These are phyloP conservation scores for Listrodromus nycthemerus DNA, from an alignment of 2,888 invertebrate species.

Conservation along the genomic window DNA sequence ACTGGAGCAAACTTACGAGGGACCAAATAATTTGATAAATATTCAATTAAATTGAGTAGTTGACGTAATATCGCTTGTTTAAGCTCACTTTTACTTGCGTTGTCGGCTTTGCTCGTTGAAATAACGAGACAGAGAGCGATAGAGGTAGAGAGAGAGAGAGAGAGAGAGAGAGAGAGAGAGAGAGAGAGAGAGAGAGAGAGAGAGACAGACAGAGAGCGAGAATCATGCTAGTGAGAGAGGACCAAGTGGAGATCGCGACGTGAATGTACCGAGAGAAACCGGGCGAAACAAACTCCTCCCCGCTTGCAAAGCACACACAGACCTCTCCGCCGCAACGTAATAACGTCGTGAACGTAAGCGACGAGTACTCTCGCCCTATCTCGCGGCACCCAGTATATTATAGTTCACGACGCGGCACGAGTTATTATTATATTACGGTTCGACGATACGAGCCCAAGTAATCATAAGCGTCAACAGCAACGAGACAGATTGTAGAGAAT, in stretches of 20 bases:
- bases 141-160: conserved; percentile 2
- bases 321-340: conserved; percentile 43
- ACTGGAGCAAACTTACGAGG: background rate
- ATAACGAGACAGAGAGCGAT: background rate
- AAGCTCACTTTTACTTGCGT: conserved; percentile 30
- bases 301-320: conserved; percentile 40
- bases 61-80: background rate
- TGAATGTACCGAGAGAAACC: conserved; percentile 60
- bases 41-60: conserved; percentile 37
- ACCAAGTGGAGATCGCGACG: conserved; percentile 18
- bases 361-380: conserved; percentile 52
- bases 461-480: conserved; percentile 5
- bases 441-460: conserved; percentile 19
- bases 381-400: conserved; percentile 38
- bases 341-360: conserved; percentile 56
- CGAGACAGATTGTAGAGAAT: conserved; percentile 9
- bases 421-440: conserved; percentile 60
- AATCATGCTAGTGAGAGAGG: background rate
- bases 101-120: conserved; percentile 40
- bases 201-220: background rate
- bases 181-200: conserved; percentile 21
- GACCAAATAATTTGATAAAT: background rate
- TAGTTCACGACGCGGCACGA: conserved; percentile 36
- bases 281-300: conserved; percentile 62
- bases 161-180: background rate